Evolutionary conservation across 1,140 invertebrate species (phyloP).

Genomic region (Myzus persicae): DNA sequence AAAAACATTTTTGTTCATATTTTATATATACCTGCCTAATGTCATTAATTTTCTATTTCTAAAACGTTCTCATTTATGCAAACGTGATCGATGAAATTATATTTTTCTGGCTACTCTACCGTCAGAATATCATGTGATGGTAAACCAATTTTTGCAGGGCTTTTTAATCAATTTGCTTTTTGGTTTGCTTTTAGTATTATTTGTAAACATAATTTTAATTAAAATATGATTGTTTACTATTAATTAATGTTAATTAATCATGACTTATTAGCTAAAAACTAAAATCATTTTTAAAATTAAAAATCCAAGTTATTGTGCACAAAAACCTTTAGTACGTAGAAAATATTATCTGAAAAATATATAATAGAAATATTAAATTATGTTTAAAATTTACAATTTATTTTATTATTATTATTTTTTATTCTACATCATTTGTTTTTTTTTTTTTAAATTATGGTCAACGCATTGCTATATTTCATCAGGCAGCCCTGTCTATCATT

Average conservation of each 20-base stretch:
- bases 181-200: not conserved
- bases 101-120: not conserved
- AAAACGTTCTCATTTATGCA: not conserved
- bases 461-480: no score
- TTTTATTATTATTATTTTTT: no score
- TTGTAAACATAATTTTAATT: not conserved
- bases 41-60: not conserved
- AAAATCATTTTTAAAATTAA: no score
- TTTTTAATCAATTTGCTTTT: not conserved
- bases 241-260: not conserved
- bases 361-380: no score
- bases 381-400: no score
- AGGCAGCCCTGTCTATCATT: no score
- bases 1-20: not conserved
- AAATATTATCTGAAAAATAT: no score
- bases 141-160: not conserved
- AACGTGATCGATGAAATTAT: not conserved
- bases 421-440: no score
- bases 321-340: no score
- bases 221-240: not conserved
- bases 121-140: not conserved
- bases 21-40: not conserved
- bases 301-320: no score
- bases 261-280: not conserved
- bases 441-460: no score